Base-by-base conservation (phyloP, 2,113 vertebrate genomes). In the Myiagra hebetior region DNA sequence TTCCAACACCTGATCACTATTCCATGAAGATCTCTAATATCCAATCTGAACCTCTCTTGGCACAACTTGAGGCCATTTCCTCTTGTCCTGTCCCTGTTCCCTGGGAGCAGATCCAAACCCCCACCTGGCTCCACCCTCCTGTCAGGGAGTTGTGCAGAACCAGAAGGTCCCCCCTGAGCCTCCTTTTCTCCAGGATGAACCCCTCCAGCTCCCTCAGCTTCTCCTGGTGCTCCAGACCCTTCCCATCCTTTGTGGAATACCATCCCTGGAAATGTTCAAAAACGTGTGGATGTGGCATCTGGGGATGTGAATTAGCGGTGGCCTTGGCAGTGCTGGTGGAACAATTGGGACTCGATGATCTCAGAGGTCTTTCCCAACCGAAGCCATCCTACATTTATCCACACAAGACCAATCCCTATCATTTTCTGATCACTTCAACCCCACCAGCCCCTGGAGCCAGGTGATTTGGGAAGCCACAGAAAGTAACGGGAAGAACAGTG, bases 321-420 rank as follows among this genome's bases (percentile, higher is more conserved):
- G 47, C 13, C n/a, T 39, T 47, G 47, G 39, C 56, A 47, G 23
- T 6, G 19, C 19, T 53, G 24, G 10, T 4, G 8, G 23, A 57
- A 67, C 0, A 0, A 10, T 0, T 59, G 28, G 19, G 10, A 55
- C 6, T 21, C 2, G 0, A 33, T 18, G 15, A 63, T 12, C 30
- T 47, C 56, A 47, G 49, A 55, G n/a, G 4, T n/a, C 30, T 41
- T 63, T 70, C 30, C 49, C 65, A 72, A 30, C 3, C 1, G 0
- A 63, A 79, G 49, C 13, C 28, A 41, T n/a, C n/a, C 30, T 3
- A n/a, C 24, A 47, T 37, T 68, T 68, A 68, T 23, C 13, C 47
- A 70, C 24, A 42, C 20, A 67, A 49, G 9, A 76, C 23, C 42
- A 47, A 76, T 42, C 35, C 2, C 0, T 11, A 11, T 2, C 4